Base-by-base conservation (phyloP, 2,113 vertebrate species). In the Hyla sarda region DNA sequence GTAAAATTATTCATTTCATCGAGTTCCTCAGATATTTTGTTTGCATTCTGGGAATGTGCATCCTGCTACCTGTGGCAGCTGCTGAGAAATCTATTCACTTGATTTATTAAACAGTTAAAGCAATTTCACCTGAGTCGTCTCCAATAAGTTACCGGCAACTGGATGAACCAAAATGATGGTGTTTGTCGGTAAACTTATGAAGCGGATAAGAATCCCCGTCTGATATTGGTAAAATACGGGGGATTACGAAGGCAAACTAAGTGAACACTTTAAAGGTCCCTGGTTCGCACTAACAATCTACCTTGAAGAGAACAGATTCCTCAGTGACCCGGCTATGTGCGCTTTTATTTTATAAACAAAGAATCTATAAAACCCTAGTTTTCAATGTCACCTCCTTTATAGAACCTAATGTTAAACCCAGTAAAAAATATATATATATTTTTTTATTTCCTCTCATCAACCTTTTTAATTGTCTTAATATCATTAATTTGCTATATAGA, bases 51-150 rank as follows among this genome's bases (percentile, higher is more conserved):
- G 30, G 14, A 56, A 34, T 12, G 17, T 1, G 32, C 21, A 5
- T 79, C 30, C 50, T 79, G 52, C 37, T 52, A 76, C 47, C 30
- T 78, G 76, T 58, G 54, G 25, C 30, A n/a, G 19, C 2, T 21
- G 32, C 10, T 23, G n/a, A 58, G 21, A 37, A 41, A 56, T 37
- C 74, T 77, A 28, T 32, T 58, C 30, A 6, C 52, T 79, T 56
- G 76, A 79, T 79, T 79, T 79, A 79, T 60, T 37, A 14, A 79
- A 58, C 41, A n/a, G 30, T 14, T 14, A 23, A 56, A 79, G 19
- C 30, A 23, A 60, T 41, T 58, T 41, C n/a, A 14, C 17, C 41
- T 41, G 9, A 79, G 34, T 32, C n/a, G 30, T 79, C 30, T 58
- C 32, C 54, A 79, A 11, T 37, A 41, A 78, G 28, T 78, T 50